A percentile compares a stretch with the other conserved stretches of the same genome.
phyloP scores from a whole-genome alignment of 1,140 invertebrate species.

The Aphidius gifuensis region DNA sequence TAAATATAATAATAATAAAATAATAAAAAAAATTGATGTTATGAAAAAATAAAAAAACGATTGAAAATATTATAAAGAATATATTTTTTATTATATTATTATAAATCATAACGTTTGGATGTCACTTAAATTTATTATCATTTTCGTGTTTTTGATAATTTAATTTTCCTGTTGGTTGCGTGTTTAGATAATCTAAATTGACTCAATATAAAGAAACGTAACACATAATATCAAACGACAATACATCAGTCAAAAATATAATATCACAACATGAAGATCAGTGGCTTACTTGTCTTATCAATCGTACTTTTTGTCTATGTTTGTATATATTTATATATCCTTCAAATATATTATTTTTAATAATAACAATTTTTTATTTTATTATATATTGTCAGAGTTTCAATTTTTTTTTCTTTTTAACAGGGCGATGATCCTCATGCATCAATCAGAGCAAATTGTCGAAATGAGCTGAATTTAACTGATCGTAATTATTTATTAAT shows the following conservation, averaged over 20 bases:
- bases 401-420: neutral
- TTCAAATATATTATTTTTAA: neutral
- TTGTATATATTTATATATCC: neutral
- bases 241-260: neutral
- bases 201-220: too few relatives aligned
- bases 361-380: neutral
- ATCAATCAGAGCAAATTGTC: constrained; percentile 8
- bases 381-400: neutral
- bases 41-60: too few relatives aligned
- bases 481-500: neutral
- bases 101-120: too few relatives aligned
- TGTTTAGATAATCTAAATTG: too few relatives aligned
- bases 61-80: too few relatives aligned
- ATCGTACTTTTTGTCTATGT: neutral
- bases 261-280: constrained; percentile 1
- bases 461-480: constrained; percentile 2
- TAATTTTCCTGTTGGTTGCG: too few relatives aligned
- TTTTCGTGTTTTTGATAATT: too few relatives aligned
- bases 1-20: too few relatives aligned
- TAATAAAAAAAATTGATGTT: too few relatives aligned
- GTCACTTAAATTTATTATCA: too few relatives aligned
- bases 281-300: neutral
- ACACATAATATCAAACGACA: neutral
- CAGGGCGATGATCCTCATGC: constrained; percentile 11
- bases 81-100: too few relatives aligned